These are phyloP conservation scores for Oscheius sp. DNA, from an alignment of 2,888 invertebrate species.

Conservation along the genomic window DNA sequence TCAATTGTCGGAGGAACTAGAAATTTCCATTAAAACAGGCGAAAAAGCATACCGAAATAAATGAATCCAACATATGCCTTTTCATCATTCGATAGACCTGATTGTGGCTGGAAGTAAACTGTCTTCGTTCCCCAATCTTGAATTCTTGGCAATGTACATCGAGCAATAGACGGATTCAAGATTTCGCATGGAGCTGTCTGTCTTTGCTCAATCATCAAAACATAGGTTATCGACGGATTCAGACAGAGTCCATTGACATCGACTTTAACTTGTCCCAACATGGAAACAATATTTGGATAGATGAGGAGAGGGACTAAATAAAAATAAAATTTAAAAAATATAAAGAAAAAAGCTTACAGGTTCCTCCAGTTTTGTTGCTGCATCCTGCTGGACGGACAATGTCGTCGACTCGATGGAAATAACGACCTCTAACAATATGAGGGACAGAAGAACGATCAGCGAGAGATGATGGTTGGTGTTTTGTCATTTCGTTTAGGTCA, in stretches of 20 bases:
- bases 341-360: slow-evolving; percentile 37
- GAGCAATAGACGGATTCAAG: slow-evolving; percentile 47
- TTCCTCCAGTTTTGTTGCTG: slow-evolving; percentile 62
- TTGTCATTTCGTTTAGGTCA: slow-evolving; percentile 39
- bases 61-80: slow-evolving; percentile 64
- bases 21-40: background rate
- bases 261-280: slow-evolving; percentile 93
- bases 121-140: slow-evolving; percentile 54
- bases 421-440: slow-evolving; percentile 77
- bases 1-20: slow-evolving; percentile 66
- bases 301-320: slow-evolving; percentile 51
- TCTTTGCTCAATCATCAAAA: slow-evolving; percentile 42
- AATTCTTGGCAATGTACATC: slow-evolving; percentile 45
- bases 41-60: slow-evolving; percentile 59
- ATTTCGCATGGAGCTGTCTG: slow-evolving; percentile 42
- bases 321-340: background rate
- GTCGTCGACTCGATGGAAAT: slow-evolving; percentile 91
- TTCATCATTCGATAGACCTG: slow-evolving; percentile 38
- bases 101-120: slow-evolving; percentile 49
- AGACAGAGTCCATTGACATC: slow-evolving; percentile 96
- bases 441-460: slow-evolving; percentile 47
- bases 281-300: slow-evolving; percentile 88
- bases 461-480: slow-evolving; percentile 37
- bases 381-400: slow-evolving; percentile 89
- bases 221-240: slow-evolving; percentile 71